Percentiles rank a stretch among this genome's conserved stretches.
Conservation (phyloP, 2,888 invertebrate genomes). For the Mystacides longicornis region DNA sequence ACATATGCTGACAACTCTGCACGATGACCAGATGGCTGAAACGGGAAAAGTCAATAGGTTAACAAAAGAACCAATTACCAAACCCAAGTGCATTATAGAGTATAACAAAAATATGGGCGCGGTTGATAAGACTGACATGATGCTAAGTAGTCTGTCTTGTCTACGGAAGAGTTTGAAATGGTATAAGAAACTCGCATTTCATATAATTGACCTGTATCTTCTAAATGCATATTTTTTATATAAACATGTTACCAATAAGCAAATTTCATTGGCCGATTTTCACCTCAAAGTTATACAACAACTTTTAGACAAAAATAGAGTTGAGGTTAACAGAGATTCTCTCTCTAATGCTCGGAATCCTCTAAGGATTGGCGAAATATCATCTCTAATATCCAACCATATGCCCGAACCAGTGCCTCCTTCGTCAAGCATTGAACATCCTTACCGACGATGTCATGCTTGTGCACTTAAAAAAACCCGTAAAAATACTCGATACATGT, state of each 20-base stretch:
- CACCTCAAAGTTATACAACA: no score
- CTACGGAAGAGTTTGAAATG: slow-evolving; percentile 1
- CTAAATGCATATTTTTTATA: slow-evolving; percentile 8
- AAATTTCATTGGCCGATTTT: no score
- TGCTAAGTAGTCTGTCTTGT: background rate
- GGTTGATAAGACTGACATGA: slow-evolving; percentile 5
- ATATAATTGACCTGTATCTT: slow-evolving; percentile 6
- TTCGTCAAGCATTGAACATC: no score
- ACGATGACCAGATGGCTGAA: background rate
- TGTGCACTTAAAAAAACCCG: no score
- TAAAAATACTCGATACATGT: slow-evolving; percentile 3
- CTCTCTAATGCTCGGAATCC: no score
- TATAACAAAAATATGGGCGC: slow-evolving; percentile 8
- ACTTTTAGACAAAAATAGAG: no score
- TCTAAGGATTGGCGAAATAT: no score
- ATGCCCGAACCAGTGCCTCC: no score
- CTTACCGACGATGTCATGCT: no score
- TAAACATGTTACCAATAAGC: background rate
- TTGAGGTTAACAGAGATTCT: background rate
- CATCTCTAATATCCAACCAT: no score
- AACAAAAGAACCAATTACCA: background rate
- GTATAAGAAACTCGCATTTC: slow-evolving; percentile 5
- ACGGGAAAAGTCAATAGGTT: slow-evolving; percentile 2
- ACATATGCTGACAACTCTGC: slow-evolving; percentile 10
- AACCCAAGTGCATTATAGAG: background rate